These are phyloP conservation scores for Eilema depressum DNA, from an alignment of 2,888 invertebrate genomes.

Conservation along the genomic window DNA sequence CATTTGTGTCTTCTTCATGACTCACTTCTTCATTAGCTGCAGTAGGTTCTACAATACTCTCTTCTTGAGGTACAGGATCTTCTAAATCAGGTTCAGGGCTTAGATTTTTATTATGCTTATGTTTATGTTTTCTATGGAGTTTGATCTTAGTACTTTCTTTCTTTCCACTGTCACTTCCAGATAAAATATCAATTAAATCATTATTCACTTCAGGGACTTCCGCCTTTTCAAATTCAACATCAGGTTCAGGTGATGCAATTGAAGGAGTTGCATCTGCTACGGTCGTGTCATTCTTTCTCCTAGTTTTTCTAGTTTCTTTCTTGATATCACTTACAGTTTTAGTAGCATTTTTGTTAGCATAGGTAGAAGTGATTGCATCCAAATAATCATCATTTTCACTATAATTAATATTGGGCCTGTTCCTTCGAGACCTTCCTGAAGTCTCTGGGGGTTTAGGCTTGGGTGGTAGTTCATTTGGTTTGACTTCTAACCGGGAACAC, in stretches of 20 bases:
- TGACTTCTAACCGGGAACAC: conserved; percentile 70
- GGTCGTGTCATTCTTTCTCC: conserved; percentile 68
- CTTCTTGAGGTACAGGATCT: conserved; percentile 41
- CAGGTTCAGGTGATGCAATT: conserved; percentile 55
- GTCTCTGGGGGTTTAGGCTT: conserved; percentile 81
- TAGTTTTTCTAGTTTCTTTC: conserved; percentile 77
- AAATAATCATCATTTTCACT: conserved; percentile 87
- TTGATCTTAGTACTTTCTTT: conserved; percentile 67
- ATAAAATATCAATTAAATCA: conserved; percentile 75
- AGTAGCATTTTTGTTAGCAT: conserved; percentile 68
- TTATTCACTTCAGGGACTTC: conserved; percentile 68
- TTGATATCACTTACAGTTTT: conserved; percentile 79
- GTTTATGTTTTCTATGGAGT: conserved; percentile 70
- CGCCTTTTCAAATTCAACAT: conserved; percentile 51
- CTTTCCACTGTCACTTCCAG: conserved; percentile 68
- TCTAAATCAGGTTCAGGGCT: conserved; percentile 65
- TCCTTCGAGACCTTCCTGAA: conserved; percentile 78
- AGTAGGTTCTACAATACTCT: conserved; percentile 45
- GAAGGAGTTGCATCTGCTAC: conserved; percentile 8
- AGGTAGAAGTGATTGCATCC: conserved; percentile 78
- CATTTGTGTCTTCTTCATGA: conserved; percentile 58
- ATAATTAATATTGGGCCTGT: conserved; percentile 84
- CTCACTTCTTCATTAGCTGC: conserved; percentile 50
- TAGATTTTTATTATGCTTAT: conserved; percentile 68
- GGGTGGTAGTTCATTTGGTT: conserved; percentile 72